Percentiles rank a stretch among this genome's conserved stretches.
Evolutionary conservation across 2,888 invertebrate species (phyloP).

Genomic region (Rhaphigaster nebulosa): DNA sequence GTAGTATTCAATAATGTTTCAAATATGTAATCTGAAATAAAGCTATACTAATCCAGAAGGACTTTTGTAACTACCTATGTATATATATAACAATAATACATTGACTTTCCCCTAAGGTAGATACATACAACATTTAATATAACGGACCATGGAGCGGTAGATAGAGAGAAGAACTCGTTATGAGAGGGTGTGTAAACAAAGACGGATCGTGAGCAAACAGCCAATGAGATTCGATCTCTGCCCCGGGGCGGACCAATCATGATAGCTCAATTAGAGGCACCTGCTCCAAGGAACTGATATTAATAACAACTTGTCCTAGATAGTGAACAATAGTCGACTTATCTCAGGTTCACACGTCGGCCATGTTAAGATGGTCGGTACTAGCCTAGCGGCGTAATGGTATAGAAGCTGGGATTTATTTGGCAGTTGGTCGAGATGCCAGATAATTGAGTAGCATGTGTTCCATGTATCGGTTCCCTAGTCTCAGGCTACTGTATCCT

Average conservation of each 20-base stretch:
- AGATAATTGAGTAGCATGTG: background rate
- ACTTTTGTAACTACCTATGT: background rate
- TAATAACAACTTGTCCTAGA: background rate
- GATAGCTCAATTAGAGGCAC: constrained; percentile 32
- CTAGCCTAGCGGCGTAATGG: background rate
- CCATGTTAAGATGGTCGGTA: background rate
- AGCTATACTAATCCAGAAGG: no score
- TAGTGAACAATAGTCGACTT: background rate
- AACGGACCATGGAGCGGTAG: background rate
- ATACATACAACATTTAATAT: background rate
- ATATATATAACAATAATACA: background rate
- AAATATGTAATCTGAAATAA: no score
- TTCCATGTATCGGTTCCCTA: background rate
- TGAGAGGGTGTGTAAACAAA: constrained; percentile 32
- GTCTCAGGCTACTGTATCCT: background rate
- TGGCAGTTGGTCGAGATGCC: background rate
- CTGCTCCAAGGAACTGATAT: constrained; percentile 6
- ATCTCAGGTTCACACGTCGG: constrained; percentile 13
- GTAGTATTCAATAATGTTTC: no score
- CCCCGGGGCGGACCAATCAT: constrained; percentile 16
- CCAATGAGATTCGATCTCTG: constrained; percentile 14
- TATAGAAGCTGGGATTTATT: background rate
- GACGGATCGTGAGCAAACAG: constrained; percentile 39
- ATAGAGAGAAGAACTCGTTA: constrained; percentile 26
- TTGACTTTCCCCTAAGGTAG: background rate